Percentiles rank a stretch among this genome's conserved stretches.
Evolutionary conservation across 1,140 invertebrate species (phyloP).

Genomic region (Danaus melanippus): DNA sequence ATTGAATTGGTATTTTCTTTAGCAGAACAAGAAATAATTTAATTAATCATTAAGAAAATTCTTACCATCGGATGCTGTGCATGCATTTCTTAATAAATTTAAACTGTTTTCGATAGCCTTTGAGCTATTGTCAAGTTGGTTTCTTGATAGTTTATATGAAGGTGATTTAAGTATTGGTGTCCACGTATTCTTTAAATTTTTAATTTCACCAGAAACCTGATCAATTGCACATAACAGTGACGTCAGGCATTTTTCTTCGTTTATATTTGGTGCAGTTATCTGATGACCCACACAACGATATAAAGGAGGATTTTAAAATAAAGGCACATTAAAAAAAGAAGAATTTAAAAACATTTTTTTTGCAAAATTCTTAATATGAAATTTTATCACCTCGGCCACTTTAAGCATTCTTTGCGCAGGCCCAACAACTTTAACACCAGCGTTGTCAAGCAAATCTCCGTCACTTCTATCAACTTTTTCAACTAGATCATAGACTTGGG

Average conservation of each 20-base stretch:
- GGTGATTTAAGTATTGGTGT: slow-evolving; percentile 7
- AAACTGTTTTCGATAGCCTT: background rate
- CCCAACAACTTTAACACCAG: slow-evolving; percentile 18
- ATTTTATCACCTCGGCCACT: slow-evolving; percentile 25
- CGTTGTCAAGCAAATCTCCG: slow-evolving; percentile 12
- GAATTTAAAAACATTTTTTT: slow-evolving; percentile 1
- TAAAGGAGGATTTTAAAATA: too few species aligned
- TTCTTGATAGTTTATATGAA: slow-evolving; percentile 3
- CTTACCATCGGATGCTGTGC: slow-evolving; percentile 11
- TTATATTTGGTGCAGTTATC: slow-evolving; percentile 22
- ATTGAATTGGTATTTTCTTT: background rate
- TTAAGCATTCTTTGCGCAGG: slow-evolving; percentile 24
- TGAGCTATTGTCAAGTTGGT: slow-evolving; percentile 3
- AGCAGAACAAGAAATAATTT: background rate
- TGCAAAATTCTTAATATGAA: background rate
- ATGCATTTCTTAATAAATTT: slow-evolving; percentile 8
- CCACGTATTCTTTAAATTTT: slow-evolving; percentile 11
- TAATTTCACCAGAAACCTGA: slow-evolving; percentile 5
- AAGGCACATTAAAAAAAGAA: background rate
- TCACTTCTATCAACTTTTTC: slow-evolving; percentile 16
- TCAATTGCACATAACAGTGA: slow-evolving; percentile 17
- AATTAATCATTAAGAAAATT: background rate
- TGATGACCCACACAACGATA: background rate
- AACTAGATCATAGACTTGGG: slow-evolving; percentile 20
- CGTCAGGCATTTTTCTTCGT: slow-evolving; percentile 17